Percentiles rank a stretch among this genome's conserved stretches.
Evolutionary conservation across 2,888 invertebrate species (phyloP).

Genomic region (Phyto melanocephala): DNA sequence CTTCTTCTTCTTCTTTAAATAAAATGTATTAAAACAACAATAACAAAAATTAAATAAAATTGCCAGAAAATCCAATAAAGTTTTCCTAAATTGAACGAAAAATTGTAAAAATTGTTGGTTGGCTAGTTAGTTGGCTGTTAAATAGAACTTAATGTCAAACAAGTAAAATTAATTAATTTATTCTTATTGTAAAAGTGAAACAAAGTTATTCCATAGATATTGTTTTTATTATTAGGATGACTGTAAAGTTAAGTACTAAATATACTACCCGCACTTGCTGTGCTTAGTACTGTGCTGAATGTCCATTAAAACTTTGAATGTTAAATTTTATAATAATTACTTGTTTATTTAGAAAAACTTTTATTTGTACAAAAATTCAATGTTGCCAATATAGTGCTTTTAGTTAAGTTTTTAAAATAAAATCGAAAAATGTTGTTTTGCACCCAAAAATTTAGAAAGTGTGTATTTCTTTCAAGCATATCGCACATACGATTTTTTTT

Average conservation of each 20-base stretch:
- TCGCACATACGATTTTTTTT: too few relatives aligned
- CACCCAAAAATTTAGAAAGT: too few relatives aligned
- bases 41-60: conserved; percentile 22
- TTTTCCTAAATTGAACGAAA: conserved; percentile 43
- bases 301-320: conserved; percentile 52
- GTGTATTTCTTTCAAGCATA: too few relatives aligned
- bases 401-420: too few relatives aligned
- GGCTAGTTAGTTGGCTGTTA: not conserved
- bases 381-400: not conserved
- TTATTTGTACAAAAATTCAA: not conserved
- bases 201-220: conserved; percentile 1
- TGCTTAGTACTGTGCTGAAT: not conserved
- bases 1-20: conserved; percentile 40
- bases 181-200: conserved; percentile 44
- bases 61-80: conserved; percentile 47
- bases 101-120: conserved; percentile 35
- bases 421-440: too few relatives aligned
- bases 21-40: conserved; percentile 27
- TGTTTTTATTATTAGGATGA: not conserved
- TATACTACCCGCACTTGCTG: not conserved
- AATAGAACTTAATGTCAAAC: conserved; percentile 34
- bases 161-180: conserved; percentile 63
- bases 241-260: conserved; percentile 5
- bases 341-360: conserved; percentile 55
- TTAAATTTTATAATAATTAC: conserved; percentile 61